Percentiles rank a stretch among this genome's conserved stretches.
phyloP scores from a whole-genome alignment of 1,140 invertebrate species.

The Neodiprion pinetum region DNA sequence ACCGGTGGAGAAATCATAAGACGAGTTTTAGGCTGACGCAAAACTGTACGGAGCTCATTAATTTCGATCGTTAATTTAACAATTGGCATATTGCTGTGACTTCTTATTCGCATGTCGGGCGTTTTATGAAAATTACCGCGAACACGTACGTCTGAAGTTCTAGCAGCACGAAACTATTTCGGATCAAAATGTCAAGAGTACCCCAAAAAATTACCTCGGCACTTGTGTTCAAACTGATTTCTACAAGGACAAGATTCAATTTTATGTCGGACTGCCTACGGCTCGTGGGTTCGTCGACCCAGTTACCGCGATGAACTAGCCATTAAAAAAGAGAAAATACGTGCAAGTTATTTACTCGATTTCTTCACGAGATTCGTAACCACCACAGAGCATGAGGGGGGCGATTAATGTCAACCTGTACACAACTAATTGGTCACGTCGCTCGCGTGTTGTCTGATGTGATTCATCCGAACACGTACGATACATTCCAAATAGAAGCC shows the following conservation, averaged over 20 bases:
- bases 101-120: neutral
- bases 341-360: neutral
- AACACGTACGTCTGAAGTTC: no score
- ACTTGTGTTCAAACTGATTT: no score
- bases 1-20: neutral
- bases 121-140: neutral
- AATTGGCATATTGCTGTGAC: no score
- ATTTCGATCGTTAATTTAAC: neutral
- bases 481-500: no score
- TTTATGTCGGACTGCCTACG: no score
- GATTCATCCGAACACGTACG: no score
- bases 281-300: no score
- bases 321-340: neutral
- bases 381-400: neutral
- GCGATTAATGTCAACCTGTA: neutral
- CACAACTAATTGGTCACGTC: constrained; percentile 9
- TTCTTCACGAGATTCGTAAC: neutral
- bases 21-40: neutral
- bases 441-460: neutral
- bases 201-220: no score
- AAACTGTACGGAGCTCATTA: neutral
- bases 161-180: no score
- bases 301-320: neutral
- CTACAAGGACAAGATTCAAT: no score
- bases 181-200: no score